phyloP scores from a whole-genome alignment of 1,140 invertebrate species.

The Araneus ventricosus region DNA sequence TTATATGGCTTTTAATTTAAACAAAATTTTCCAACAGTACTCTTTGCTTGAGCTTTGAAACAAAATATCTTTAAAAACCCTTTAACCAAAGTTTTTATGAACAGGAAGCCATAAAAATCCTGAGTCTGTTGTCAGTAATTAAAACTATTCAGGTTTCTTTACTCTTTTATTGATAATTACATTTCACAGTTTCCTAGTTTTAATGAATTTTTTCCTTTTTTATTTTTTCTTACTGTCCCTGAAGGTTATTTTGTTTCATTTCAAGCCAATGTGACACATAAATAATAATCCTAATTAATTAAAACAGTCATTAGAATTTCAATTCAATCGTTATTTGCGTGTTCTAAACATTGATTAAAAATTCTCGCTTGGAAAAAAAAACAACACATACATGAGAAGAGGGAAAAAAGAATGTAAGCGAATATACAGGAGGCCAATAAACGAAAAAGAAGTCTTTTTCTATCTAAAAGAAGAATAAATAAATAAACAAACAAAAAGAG shows the following conservation, averaged over 20 bases:
- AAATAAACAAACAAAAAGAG: neutral
- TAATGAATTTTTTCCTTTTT: neutral
- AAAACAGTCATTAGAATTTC: neutral
- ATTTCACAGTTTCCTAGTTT: neutral
- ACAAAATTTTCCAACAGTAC: no score
- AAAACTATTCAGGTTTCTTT: neutral
- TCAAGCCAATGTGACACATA: neutral
- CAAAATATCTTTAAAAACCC: no score
- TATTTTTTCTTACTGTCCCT: no score
- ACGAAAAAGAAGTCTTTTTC: neutral
- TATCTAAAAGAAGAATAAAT: neutral
- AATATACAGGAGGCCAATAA: neutral
- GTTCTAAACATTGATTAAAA: neutral
- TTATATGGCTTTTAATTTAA: no score
- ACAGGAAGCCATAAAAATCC: neutral
- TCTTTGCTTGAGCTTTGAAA: no score
- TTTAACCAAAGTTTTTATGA: no score
- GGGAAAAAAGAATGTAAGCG: neutral
- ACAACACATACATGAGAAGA: neutral
- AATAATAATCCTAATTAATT: constrained; percentile 34
- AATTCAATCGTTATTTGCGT: constrained; percentile 5
- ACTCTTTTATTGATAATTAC: neutral
- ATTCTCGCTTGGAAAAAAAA: neutral
- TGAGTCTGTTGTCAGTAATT: neutral
- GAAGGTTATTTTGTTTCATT: neutral